Evolutionary conservation across 1,140 invertebrate species (phyloP).

Genomic region (Bactericera cockerelli): DNA sequence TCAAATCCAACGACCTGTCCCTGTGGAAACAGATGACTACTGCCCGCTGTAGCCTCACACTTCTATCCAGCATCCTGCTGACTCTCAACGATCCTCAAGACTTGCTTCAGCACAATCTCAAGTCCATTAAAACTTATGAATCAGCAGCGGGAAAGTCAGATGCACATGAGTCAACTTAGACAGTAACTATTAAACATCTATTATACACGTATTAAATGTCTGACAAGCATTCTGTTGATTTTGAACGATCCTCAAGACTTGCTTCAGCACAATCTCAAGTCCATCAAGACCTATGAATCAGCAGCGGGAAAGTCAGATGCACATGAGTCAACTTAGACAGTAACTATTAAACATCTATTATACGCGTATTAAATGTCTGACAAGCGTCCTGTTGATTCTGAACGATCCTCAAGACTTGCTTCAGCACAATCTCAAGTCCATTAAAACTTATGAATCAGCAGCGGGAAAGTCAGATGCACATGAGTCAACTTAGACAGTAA

Average conservation of each 20-base stretch:
- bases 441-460: not conserved
- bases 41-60: not conserved
- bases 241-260: not conserved
- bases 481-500: too few species aligned
- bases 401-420: not conserved
- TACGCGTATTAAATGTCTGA: too few species aligned
- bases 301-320: too few species aligned
- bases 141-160: too few species aligned
- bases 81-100: not conserved
- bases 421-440: not conserved
- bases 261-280: not conserved
- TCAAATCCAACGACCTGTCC: not conserved
- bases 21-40: not conserved
- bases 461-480: too few species aligned
- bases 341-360: too few species aligned
- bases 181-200: too few species aligned
- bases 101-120: not conserved
- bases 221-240: not conserved
- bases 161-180: too few species aligned
- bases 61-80: not conserved
- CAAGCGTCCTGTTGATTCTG: not conserved
- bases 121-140: not conserved
- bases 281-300: not conserved
- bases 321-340: too few species aligned
- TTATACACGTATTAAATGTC: too few species aligned